These are phyloP conservation scores for Talpa occidentalis DNA, from an alignment of 2,113 vertebrate genomes.

Conservation along the genomic window DNA sequence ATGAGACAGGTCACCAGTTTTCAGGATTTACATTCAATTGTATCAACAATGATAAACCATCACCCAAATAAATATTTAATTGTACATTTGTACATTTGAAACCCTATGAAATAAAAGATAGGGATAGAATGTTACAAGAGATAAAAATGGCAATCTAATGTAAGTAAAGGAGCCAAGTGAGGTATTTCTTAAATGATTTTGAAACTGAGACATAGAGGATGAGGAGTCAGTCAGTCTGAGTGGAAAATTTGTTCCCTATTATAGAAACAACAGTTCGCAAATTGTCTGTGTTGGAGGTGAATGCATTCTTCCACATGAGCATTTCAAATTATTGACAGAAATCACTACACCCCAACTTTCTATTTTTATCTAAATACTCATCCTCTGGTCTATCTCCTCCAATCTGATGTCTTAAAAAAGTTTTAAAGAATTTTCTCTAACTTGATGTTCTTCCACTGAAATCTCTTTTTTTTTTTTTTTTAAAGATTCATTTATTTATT, in stretches of 20 bases:
- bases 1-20: background rate
- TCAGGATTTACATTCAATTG: background rate
- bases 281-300: background rate
- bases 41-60: background rate
- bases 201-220: background rate
- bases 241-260: background rate
- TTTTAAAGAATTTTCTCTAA: background rate
- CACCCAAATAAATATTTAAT: background rate
- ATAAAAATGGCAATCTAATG: background rate
- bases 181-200: background rate
- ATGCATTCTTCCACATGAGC: background rate
- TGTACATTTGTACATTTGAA: background rate
- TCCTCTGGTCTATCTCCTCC: background rate
- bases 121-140: background rate
- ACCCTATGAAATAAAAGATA: background rate
- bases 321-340: slow-evolving; percentile 16
- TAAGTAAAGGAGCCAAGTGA: background rate
- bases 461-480: too few species aligned
- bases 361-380: background rate
- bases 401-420: background rate
- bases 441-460: background rate
- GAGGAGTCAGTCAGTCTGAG: background rate
- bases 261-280: background rate
- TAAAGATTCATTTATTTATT: too few species aligned
- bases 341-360: background rate